Percentiles rank a stretch among this genome's conserved stretches.
phyloP scores from a whole-genome alignment of 2,797 vertebrate species.

The Pristis pectinata region DNA sequence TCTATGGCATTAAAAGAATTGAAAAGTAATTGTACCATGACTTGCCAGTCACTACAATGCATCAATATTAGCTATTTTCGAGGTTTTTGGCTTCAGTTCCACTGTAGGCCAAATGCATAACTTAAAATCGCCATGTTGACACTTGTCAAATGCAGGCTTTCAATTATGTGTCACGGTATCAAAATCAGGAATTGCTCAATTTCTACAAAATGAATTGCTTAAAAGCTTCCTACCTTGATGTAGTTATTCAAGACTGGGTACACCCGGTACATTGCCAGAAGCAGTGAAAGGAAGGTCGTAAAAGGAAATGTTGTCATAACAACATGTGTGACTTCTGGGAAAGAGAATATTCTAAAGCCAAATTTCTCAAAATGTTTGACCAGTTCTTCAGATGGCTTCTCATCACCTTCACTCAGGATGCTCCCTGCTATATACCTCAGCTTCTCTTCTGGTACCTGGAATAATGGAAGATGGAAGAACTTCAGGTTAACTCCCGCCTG shows the following conservation, averaged over 20 bases:
- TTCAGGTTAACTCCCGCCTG: neutral
- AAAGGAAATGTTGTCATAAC: conserved; percentile 76
- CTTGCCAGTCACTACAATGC: neutral
- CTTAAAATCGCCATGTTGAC: neutral
- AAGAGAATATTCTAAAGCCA: conserved; percentile 78
- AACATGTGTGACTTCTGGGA: conserved; percentile 76
- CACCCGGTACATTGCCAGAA: conserved; percentile 67
- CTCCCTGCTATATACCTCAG: conserved; percentile 74
- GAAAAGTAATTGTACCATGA: neutral
- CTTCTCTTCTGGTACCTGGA: conserved; percentile 66
- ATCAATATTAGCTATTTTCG: neutral
- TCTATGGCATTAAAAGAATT: neutral
- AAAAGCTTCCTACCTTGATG: conserved; percentile 69
- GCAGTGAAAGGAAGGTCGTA: conserved; percentile 64
- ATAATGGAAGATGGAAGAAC: neutral
- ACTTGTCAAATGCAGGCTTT: neutral
- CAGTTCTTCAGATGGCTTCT: conserved; percentile 61
- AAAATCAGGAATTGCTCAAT: neutral
- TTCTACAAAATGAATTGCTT: neutral
- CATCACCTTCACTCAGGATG: conserved; percentile 75
- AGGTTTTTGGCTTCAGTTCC: neutral
- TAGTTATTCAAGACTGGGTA: conserved; percentile 70
- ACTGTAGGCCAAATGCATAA: neutral
- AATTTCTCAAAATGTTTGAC: conserved; percentile 68
- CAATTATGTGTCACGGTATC: neutral